Percentiles rank a stretch among this genome's conserved stretches.
These are phyloP conservation scores for Ditylenchus dipsaci DNA, from an alignment of 1,140 invertebrate species.

Conservation along the genomic window DNA sequence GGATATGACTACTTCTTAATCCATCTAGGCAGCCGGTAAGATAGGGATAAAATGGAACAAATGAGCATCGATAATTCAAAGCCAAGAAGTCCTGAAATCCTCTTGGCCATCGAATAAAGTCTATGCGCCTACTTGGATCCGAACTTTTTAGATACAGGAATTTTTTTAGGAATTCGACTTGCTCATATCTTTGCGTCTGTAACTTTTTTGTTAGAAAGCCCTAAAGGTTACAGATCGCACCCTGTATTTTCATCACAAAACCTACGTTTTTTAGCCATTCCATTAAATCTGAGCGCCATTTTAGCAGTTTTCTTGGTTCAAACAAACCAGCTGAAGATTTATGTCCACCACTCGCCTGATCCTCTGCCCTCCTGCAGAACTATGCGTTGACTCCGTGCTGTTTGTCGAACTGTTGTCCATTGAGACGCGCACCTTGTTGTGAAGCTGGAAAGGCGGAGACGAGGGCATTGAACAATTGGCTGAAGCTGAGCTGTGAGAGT, in stretches of 20 bases:
- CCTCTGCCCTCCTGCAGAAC: neutral
- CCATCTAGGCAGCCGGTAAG: too few species aligned
- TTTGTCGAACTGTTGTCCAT: neutral
- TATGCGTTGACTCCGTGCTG: neutral
- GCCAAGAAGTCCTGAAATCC: too few species aligned
- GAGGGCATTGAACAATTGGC: conserved; percentile 2
- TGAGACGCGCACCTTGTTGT: neutral
- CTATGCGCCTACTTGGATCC: too few species aligned
- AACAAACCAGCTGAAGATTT: neutral
- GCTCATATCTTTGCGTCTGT: too few species aligned
- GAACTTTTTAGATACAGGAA: too few species aligned
- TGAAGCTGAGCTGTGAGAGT: neutral
- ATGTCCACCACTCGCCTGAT: neutral
- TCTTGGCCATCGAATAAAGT: too few species aligned
- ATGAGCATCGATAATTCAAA: too few species aligned
- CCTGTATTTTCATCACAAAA: neutral
- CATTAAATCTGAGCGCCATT: neutral
- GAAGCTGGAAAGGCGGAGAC: neutral
- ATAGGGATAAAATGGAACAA: too few species aligned
- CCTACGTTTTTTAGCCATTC: conserved; percentile 1
- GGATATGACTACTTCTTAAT: too few species aligned
- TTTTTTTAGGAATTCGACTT: too few species aligned
- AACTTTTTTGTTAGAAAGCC: too few species aligned
- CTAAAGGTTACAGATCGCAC: too few species aligned
- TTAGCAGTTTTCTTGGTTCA: neutral